phyloP scores from a whole-genome alignment of 2,797 vertebrate genomes.

The Prunella strophiata region DNA sequence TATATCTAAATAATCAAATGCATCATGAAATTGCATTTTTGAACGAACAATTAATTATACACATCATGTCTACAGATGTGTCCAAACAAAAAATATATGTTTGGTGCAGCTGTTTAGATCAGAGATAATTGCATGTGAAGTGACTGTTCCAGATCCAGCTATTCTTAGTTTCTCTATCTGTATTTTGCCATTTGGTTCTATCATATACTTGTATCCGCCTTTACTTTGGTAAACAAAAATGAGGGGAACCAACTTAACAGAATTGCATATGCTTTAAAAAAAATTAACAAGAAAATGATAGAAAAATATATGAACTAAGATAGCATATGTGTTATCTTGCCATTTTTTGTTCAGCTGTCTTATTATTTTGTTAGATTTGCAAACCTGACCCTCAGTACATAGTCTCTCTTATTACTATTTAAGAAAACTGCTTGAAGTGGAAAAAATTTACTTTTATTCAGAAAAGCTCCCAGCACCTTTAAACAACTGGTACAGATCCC shows the following conservation, averaged over 20 bases:
- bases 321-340: neutral
- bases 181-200: neutral
- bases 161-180: neutral
- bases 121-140: slow-evolving; percentile 34
- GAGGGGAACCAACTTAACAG: neutral
- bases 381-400: neutral
- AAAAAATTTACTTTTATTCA: slow-evolving; percentile 13
- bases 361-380: slow-evolving; percentile 16
- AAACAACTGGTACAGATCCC: neutral
- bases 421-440: slow-evolving; percentile 4
- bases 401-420: neutral
- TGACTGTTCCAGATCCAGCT: neutral
- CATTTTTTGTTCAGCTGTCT: slow-evolving; percentile 27
- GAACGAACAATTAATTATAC: slow-evolving; percentile 77
- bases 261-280: neutral
- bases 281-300: slow-evolving; percentile 23
- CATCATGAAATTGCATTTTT: slow-evolving; percentile 76
- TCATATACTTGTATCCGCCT: neutral
- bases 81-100: slow-evolving; percentile 68
- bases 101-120: slow-evolving; percentile 66
- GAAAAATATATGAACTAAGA: neutral
- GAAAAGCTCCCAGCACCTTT: neutral
- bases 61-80: slow-evolving; percentile 74
- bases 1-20: slow-evolving; percentile 80
- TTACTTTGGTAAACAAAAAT: slow-evolving; percentile 7